Percentiles rank a stretch among this genome's conserved stretches.
These are phyloP conservation scores for Drosophila varians DNA, from an alignment of 1,140 invertebrate genomes.

Conservation along the genomic window DNA sequence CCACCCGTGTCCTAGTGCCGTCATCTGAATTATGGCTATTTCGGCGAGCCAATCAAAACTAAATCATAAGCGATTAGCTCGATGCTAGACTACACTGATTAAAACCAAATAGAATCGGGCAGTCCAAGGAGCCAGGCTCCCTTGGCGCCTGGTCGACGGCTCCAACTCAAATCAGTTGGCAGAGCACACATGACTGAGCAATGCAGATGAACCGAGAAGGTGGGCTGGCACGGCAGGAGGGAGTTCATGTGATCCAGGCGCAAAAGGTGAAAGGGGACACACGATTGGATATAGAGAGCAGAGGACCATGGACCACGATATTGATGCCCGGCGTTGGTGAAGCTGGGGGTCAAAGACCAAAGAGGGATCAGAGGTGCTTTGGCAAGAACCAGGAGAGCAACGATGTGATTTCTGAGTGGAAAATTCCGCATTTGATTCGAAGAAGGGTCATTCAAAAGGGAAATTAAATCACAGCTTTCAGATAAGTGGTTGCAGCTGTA, in stretches of 20 bases:
- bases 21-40: slow-evolving; percentile 57
- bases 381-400: slow-evolving; percentile 18
- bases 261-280: slow-evolving; percentile 37
- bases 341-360: neutral
- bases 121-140: slow-evolving; percentile 16
- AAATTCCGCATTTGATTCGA: slow-evolving; percentile 15
- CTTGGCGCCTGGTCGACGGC: slow-evolving; percentile 4
- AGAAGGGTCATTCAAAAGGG: slow-evolving; percentile 6
- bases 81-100: slow-evolving; percentile 68
- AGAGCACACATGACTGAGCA: slow-evolving; percentile 72
- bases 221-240: neutral
- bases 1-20: too few species aligned
- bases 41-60: slow-evolving; percentile 69
- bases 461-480: slow-evolving; percentile 35
- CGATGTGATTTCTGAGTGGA: slow-evolving; percentile 39
- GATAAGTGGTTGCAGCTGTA: neutral
- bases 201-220: slow-evolving; percentile 55
- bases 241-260: slow-evolving; percentile 19
- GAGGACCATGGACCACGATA: slow-evolving; percentile 7
- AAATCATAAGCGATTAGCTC: slow-evolving; percentile 77
- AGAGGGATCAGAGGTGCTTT: slow-evolving; percentile 15
- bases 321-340: slow-evolving; percentile 14
- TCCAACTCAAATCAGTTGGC: slow-evolving; percentile 70
- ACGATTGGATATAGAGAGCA: neutral
- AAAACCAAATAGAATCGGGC: slow-evolving; percentile 43